Conservation (phyloP, 2,888 invertebrate species). For the Tholera decimalis region DNA sequence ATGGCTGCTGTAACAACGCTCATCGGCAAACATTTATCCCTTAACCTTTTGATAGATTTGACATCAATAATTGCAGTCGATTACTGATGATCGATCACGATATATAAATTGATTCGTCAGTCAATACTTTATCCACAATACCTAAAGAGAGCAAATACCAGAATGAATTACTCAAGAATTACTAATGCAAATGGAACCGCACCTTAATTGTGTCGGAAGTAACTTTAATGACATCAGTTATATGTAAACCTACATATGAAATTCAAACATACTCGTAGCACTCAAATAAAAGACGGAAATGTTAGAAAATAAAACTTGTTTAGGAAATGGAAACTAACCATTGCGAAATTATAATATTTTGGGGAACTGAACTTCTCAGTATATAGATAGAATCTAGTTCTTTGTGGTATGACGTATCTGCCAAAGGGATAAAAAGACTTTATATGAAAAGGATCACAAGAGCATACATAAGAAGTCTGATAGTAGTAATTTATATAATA, state of each 20-base stretch:
- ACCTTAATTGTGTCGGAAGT: slow-evolving; percentile 38
- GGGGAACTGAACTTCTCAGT: neutral
- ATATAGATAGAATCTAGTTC: neutral
- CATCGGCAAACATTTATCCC: slow-evolving; percentile 21
- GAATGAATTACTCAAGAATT: slow-evolving; percentile 31
- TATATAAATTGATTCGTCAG: slow-evolving; percentile 49
- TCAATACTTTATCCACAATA: neutral
- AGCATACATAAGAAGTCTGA: neutral
- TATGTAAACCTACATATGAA: slow-evolving; percentile 1
- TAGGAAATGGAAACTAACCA: neutral
- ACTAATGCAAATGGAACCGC: slow-evolving; percentile 31
- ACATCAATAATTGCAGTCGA: slow-evolving; percentile 50
- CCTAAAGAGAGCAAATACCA: slow-evolving; percentile 13
- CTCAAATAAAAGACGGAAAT: neutral
- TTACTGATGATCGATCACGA: slow-evolving; percentile 45
- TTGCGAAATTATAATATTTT: neutral
- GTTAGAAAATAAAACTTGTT: neutral
- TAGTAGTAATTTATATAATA: too few relatives aligned
- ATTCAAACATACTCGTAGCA: neutral
- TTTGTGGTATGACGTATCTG: too few relatives aligned
- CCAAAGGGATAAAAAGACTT: neutral
- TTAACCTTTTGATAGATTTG: slow-evolving; percentile 55
- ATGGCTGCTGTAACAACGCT: neutral
- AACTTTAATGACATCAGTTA: slow-evolving; percentile 38
- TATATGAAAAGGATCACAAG: neutral